Evolutionary conservation across 2,113 vertebrate species (phyloP), one percentile per base, ranked within the genome.

Genomic region (Ceyx cyanopectus): DNA sequence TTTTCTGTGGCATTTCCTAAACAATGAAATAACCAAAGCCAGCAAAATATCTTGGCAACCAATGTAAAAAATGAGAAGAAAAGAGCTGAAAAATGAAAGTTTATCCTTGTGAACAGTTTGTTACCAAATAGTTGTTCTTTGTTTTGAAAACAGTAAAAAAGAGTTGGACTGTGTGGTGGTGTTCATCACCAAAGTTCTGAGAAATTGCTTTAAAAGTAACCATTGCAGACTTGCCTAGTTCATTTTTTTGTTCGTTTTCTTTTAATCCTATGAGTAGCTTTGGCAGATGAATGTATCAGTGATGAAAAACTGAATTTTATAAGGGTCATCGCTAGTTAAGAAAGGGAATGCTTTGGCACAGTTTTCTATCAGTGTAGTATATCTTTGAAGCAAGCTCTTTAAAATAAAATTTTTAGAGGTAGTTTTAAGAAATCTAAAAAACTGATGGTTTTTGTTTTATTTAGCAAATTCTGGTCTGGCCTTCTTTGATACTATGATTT

Each of bases 111-210:
- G 73, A 95, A 72, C 67, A 73, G 41, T 87, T 92, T 81, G 76
- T 92, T 93, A 81, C 77, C 51, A 84, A 73, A 92, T 73, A 95
- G 50, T 80, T 94, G 82, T 51, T 83, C 93, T 97, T 96, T 96
- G 90, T 96, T 97, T 97, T 60, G 51, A 85, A 96, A 90, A 81
- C 62, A 93, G 85, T 81, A 54, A 54, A 81, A 94, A 37, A 51
- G 0, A 60, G 67, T 70, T 87, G 26, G 43, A 72, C 82, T 85
- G 26, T 61, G 37, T 87, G 82, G 54, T 87, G 60, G 26, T 90
- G 75, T 89, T 95, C 41, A 6, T 82, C 79, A 78, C 46, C 72
- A 87, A 96, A 72, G 62, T 85, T 83, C 87, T 95, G 74, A 91
- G 80, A 95, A 94, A 53, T 50, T 54, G 57, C 45, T 94, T 89